Percentiles rank a stretch among this genome's conserved stretches.
phyloP scores from a whole-genome alignment of 2,113 vertebrate species.

The Nannospalax galili region DNA sequence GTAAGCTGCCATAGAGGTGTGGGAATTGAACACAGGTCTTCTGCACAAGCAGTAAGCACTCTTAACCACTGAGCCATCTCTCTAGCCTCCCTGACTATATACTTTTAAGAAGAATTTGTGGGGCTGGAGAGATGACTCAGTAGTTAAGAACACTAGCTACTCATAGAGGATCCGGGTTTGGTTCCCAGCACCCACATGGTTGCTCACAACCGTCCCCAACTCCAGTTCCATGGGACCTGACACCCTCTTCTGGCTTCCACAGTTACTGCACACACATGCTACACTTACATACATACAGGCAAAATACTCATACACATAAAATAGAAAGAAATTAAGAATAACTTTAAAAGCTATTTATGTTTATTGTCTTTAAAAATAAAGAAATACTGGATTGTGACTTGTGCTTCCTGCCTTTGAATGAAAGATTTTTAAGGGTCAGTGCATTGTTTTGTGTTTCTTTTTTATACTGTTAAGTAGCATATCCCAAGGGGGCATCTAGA shows the following conservation, averaged over 20 bases:
- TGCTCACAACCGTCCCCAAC: too few species aligned
- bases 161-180: too few species aligned
- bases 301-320: too few species aligned
- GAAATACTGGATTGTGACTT: constrained; percentile 23
- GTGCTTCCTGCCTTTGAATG: constrained; percentile 25
- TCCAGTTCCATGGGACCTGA: too few species aligned
- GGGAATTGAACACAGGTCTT: background rate
- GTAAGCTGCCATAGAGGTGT: background rate
- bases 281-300: too few species aligned
- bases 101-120: background rate
- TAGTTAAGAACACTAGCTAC: too few species aligned
- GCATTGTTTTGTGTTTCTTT: constrained; percentile 57
- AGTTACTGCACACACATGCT: too few species aligned
- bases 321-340: too few species aligned
- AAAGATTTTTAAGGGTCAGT: constrained; percentile 26
- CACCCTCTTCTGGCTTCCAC: too few species aligned
- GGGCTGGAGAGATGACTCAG: too few species aligned
- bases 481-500: constrained; percentile 12
- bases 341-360: constrained; percentile 19
- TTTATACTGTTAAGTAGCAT: constrained; percentile 45
- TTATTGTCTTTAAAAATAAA: constrained; percentile 63
- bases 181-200: too few species aligned
- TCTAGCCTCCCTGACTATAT: background rate
- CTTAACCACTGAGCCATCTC: background rate
- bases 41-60: background rate